Evolutionary conservation across 2,888 invertebrate species (phyloP).

Genomic region (Ochlodes sylvanus): DNA sequence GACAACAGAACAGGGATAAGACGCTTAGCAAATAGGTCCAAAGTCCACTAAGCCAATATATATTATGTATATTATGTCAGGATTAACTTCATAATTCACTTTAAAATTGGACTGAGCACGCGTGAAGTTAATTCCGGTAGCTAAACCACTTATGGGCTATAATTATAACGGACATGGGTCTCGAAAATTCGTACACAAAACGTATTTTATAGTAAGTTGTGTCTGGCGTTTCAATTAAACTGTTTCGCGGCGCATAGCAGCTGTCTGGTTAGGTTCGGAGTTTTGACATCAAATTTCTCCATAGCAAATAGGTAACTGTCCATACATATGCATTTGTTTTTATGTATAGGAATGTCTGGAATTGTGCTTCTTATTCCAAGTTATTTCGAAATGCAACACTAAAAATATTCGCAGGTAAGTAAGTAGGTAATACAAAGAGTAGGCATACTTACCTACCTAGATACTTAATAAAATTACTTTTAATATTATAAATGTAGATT

Average conservation of each 20-base stretch:
- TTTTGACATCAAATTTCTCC: not conserved
- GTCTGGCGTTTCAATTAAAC: constrained; percentile 21
- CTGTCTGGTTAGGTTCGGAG: constrained; percentile 6
- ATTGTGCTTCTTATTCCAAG: not conserved
- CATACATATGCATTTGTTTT: not conserved
- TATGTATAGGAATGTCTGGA: not conserved
- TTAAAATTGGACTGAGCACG: constrained; percentile 3
- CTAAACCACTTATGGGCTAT: constrained; percentile 5
- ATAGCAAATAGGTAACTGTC: not conserved
- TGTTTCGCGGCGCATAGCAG: constrained; percentile 22
- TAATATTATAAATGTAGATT: no score
- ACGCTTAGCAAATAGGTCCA: no score
- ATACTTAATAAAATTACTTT: no score
- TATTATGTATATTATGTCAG: no score
- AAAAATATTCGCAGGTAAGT: no score
- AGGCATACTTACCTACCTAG: no score
- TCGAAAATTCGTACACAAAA: constrained; percentile 13
- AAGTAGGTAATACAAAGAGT: no score
- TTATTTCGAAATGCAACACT: no score
- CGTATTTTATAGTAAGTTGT: constrained; percentile 2
- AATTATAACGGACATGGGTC: constrained; percentile 26
- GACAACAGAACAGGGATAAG: no score
- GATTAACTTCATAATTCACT: not conserved
- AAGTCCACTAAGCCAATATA: no score
- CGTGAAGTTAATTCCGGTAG: not conserved